These are phyloP conservation scores for Nephrotoma appendiculata DNA, from an alignment of 2,888 invertebrate species.

Conservation along the genomic window DNA sequence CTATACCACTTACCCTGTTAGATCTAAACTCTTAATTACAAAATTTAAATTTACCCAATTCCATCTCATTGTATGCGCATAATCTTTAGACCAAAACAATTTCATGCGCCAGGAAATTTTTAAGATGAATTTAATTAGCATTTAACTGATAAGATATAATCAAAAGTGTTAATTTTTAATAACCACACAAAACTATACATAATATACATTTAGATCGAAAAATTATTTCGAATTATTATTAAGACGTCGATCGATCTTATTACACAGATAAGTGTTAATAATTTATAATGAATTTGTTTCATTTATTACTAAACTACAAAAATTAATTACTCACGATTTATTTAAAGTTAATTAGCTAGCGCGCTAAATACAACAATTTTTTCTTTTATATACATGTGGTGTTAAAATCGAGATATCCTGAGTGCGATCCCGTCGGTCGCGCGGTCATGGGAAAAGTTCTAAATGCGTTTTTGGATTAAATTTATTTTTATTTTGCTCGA, in stretches of 20 bases:
- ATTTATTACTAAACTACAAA: background rate
- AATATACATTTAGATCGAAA: background rate
- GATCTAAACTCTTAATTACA: too few species aligned
- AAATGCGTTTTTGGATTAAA: background rate
- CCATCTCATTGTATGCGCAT: background rate
- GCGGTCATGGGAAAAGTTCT: background rate
- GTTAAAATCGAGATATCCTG: background rate
- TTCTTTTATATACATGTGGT: background rate
- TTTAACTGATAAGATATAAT: background rate
- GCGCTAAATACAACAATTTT: background rate
- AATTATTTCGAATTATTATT: background rate
- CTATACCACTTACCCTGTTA: too few species aligned
- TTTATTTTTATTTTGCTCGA: background rate
- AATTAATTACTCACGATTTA: background rate
- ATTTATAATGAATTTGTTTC: background rate
- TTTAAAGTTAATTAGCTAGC: background rate
- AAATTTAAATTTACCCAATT: too few species aligned
- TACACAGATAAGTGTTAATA: background rate
- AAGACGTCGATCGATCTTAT: background rate
- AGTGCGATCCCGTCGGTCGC: background rate
- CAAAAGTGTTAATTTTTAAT: background rate
- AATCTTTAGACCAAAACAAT: background rate
- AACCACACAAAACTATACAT: background rate
- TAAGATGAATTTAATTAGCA: background rate
- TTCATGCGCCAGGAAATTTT: background rate